Percentiles rank a stretch among this genome's conserved stretches.
Evolutionary conservation across 2,797 vertebrate species (phyloP).

Genomic region (Amazona finschi): DNA sequence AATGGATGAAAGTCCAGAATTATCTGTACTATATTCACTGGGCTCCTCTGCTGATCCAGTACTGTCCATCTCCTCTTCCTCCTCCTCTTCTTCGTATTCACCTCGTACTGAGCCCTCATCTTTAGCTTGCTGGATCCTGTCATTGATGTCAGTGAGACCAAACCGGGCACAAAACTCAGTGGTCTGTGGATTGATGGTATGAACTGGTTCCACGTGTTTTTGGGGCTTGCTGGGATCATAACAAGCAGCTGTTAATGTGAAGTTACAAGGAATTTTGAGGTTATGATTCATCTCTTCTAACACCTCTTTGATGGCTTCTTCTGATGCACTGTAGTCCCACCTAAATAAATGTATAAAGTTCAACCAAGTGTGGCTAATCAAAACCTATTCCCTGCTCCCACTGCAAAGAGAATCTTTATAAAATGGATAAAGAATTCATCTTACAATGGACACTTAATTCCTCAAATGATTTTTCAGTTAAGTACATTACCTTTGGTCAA

Average conservation of each 20-base stretch:
- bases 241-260: conserved; percentile 80
- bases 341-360: conserved; percentile 67
- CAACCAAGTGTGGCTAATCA: neutral
- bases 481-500: neutral
- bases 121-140: conserved; percentile 70
- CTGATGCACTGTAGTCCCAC: conserved; percentile 92
- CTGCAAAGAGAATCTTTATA: neutral
- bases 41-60: conserved; percentile 84
- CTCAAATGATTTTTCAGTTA: neutral
- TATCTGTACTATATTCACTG: conserved; percentile 89
- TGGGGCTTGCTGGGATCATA: conserved; percentile 85
- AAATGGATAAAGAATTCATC: neutral
- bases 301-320: conserved; percentile 85
- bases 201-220: conserved; percentile 73
- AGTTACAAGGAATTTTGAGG: conserved; percentile 88
- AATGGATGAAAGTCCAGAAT: conserved; percentile 82
- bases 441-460: neutral
- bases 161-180: conserved; percentile 91
- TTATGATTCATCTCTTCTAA: conserved; percentile 84
- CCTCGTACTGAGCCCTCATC: conserved; percentile 46
- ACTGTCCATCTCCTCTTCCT: conserved; percentile 79
- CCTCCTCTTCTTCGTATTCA: conserved; percentile 70
- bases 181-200: conserved; percentile 89
- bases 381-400: neutral
- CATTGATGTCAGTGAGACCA: conserved; percentile 89